These are phyloP conservation scores for Trinorchestia longiramus DNA, from an alignment of 1,140 invertebrate species.

Conservation along the genomic window DNA sequence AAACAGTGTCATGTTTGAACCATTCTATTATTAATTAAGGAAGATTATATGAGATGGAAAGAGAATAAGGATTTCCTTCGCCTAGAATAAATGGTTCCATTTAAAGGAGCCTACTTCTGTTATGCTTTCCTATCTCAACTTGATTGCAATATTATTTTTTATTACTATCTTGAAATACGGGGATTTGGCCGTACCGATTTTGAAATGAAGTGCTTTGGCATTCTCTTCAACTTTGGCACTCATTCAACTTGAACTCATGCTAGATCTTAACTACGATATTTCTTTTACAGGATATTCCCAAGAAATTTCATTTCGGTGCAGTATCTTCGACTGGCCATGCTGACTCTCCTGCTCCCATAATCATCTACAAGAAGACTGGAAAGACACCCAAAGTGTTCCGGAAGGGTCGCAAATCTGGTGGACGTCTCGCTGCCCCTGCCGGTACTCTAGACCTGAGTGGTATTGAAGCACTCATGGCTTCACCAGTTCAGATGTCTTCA, in stretches of 20 bases:
- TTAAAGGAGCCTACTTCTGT: no score
- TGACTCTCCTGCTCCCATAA: slow-evolving; percentile 69
- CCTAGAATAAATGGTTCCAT: no score
- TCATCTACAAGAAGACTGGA: slow-evolving; percentile 69
- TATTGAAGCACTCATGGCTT: slow-evolving; percentile 56
- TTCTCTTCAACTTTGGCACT: no score
- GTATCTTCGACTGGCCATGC: slow-evolving; percentile 69
- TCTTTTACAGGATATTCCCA: slow-evolving; percentile 55
- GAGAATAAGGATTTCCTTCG: no score
- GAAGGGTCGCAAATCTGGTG: slow-evolving; percentile 68
- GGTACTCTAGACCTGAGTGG: slow-evolving; percentile 56
- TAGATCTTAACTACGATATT: background rate
- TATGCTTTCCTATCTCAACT: background rate
- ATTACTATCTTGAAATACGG: background rate
- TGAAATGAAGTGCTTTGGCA: background rate
- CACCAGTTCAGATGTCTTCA: slow-evolving; percentile 25
- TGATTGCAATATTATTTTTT: background rate
- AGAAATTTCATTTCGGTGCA: slow-evolving; percentile 54
- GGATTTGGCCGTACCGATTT: background rate
- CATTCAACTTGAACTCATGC: background rate
- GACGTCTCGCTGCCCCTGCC: background rate
- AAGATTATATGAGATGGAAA: no score
- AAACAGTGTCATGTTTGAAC: background rate
- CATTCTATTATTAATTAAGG: background rate
- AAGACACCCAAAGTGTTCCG: slow-evolving; percentile 68